Conservation (phyloP, 1,140 invertebrate species). For the Alviniconcha marisindica region DNA sequence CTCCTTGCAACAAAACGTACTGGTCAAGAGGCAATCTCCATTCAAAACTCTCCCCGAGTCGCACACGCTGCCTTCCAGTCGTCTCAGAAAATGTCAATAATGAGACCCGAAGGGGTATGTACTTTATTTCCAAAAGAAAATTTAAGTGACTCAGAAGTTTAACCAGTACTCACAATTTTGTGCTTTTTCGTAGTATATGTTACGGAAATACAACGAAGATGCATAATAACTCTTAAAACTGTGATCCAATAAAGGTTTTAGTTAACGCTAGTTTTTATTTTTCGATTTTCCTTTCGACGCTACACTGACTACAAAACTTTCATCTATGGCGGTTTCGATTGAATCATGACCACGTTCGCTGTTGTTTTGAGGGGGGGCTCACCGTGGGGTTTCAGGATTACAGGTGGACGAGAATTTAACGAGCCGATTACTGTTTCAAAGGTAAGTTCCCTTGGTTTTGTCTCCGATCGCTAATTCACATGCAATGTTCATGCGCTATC, state of each 20-base stretch:
- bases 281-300: conserved; percentile 18
- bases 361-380: conserved; percentile 84
- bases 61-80: not conserved
- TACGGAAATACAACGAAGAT: too few relatives aligned
- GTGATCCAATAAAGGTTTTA: not conserved
- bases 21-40: conserved; percentile 21
- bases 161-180: too few relatives aligned
- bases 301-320: conserved; percentile 28
- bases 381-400: conserved; percentile 94
- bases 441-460: conserved; percentile 58
- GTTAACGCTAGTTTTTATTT: not conserved
- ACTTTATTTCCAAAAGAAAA: conserved; percentile 29
- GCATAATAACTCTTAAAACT: too few relatives aligned
- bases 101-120: conserved; percentile 25
- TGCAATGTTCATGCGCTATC: not conserved
- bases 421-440: conserved; percentile 70
- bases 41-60: conserved; percentile 12
- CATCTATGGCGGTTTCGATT: conserved; percentile 68
- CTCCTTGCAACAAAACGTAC: not conserved
- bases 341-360: conserved; percentile 68
- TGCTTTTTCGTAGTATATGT: too few relatives aligned
- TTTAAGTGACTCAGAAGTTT: too few relatives aligned
- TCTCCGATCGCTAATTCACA: not conserved
- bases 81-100: conserved; percentile 34
- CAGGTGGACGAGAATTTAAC: conserved; percentile 77